These are phyloP conservation scores for Drosophila insularis DNA, from an alignment of 1,140 invertebrate genomes.

Conservation along the genomic window DNA sequence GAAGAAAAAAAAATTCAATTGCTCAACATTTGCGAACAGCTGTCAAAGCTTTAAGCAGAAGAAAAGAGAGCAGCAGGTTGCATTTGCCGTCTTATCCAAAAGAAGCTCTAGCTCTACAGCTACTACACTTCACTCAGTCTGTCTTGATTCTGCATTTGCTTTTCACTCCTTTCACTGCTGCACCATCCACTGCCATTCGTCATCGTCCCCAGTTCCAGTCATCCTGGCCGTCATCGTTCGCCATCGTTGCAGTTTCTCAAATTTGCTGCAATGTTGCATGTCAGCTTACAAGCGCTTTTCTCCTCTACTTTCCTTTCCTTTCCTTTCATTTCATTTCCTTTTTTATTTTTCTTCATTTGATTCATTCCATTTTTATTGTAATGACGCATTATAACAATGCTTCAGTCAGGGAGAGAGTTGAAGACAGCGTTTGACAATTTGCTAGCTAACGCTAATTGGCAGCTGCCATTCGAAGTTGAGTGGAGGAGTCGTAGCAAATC, in stretches of 20 bases:
- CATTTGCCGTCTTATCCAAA: neutral
- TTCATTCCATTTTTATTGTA: conserved; percentile 60
- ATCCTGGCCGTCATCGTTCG: conserved; percentile 24
- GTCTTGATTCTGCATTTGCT: conserved; percentile 30
- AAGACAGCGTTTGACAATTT: conserved; percentile 50
- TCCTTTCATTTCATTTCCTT: neutral
- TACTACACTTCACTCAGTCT: conserved; percentile 38
- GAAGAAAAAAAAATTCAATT: conserved; percentile 43
- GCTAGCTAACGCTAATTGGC: conserved; percentile 65
- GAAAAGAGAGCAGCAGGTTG: conserved; percentile 40
- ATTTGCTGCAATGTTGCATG: conserved; percentile 79
- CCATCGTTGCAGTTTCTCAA: conserved; percentile 44
- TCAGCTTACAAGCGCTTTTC: conserved; percentile 61
- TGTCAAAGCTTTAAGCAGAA: conserved; percentile 54
- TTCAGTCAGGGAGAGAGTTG: conserved; percentile 17
- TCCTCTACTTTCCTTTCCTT: neutral
- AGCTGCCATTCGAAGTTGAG: conserved; percentile 26
- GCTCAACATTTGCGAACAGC: conserved; percentile 26
- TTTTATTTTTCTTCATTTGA: neutral
- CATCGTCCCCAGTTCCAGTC: conserved; percentile 39
- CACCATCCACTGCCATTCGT: conserved; percentile 32
- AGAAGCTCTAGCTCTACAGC: no score
- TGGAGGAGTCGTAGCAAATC: conserved; percentile 22
- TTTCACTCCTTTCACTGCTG: neutral
- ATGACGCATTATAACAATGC: conserved; percentile 65